Evolutionary conservation across 2,113 vertebrate genomes (phyloP), one percentile per base, ranked within the genome.

Genomic region (Serilophus lunatus): DNA sequence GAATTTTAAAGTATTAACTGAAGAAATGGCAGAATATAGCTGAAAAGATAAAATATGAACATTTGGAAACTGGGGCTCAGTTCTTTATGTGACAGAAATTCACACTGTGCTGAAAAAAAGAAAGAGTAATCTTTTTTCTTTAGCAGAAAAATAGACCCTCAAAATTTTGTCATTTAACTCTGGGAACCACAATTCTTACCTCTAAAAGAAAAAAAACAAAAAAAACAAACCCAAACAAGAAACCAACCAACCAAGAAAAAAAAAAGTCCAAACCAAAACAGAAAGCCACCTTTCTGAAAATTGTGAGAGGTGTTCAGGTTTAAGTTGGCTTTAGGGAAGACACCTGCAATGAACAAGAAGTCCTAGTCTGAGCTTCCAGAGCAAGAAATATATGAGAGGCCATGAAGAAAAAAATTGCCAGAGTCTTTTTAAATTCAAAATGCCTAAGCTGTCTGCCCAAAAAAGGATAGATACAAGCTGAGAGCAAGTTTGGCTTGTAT

Each of bases 1-100:
- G 77, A 88, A 90, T 50, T 66, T 42, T 82, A 35, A 92, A 92
- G 60, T 94, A 92, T 86, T 83, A 88, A 88, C 80, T 79, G 51
- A 76, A 81, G 68, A 88, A 94, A 90, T 50, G 63, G 54, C 0
- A 1, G 42, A 61, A 56, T 56, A 45, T 9, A 66, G 63, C 50
- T 66, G 60, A 80, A 84, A 90, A 77, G 26, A 81, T 72, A 69
- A 77, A 85, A 83, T 28, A 59, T 0, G 4, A 90, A 74, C 79
- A 51, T 81, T 85, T 86, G 60, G 80, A 91, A 92, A 68, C 36
- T 53, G 61, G 61, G 65, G 81, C 51, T 81, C 56, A 19, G 64
- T 87, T 94, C 50, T 86, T 50, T 78, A 63, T 49, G 50, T 3
- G 2, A 85, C 42, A 69, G 33, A 86, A 92, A 72, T 89, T 75